Base-by-base conservation (phyloP, 2,888 invertebrate genomes). In the Andrena bucephala region DNA sequence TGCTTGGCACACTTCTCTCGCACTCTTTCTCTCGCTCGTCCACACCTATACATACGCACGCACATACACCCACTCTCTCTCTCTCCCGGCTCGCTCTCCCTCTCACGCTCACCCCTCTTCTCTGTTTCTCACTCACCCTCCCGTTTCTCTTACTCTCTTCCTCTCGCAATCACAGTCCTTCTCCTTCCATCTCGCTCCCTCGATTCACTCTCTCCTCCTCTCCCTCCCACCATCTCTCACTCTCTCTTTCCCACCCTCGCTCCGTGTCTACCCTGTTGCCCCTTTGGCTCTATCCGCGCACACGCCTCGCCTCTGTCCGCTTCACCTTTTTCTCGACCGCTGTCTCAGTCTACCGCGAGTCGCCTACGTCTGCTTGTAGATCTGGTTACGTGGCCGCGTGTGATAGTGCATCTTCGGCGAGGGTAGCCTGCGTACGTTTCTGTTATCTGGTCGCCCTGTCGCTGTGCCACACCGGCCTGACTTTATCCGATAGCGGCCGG, bases 281-380 rank as follows among this genome's bases (percentile, higher is more conserved):
- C 77, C 80, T 78, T 77, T 87, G 67, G 63, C 57, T 77, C 75
- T 72, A 80, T 80, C 77, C 88, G 81, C 83, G 84, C 84, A 76
- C 84, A 85, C 84, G 72, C 83, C 78, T 89, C 83, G 80, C 77
- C 62, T 79, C 70, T 78, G 77, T 81, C 78, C 62, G 81, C 79
- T 68, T 80, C 78, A 70, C 70, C 87, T 81, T 87, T 78, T 76
- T 73, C 77, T 80, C 83, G 66, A 20, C 73, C 76, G 73, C 62
- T 81, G 85, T 87, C 87, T 85, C 87, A 86, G 86, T 86, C 75
- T 76, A 85, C 48, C 86, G 86, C 86, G 86, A 86, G 86, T 86
- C 87, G 85, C 80, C 78, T 73, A 77, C 86, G 87, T 87, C 77
- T 77, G 85, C 74, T 62, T 69, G 78, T 80, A 77, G 59, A 76